A percentile compares a stretch with the other conserved stretches of the same genome.
Conservation (phyloP, 2,888 invertebrate genomes). For the Phytoseiulus persimilis region DNA sequence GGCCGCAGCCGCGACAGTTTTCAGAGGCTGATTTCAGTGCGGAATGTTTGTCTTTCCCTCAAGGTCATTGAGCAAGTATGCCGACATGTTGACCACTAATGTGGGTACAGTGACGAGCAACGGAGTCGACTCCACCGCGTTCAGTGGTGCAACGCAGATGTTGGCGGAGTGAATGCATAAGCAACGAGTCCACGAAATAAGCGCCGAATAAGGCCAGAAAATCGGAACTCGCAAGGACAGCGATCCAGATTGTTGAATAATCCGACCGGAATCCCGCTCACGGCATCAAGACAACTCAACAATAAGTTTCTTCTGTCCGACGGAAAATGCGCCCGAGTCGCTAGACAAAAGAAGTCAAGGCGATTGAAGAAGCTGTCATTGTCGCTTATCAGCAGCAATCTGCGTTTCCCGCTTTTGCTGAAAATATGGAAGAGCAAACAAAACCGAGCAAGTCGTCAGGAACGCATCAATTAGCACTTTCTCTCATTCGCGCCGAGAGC, state of each 20-base stretch:
- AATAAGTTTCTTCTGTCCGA: background rate
- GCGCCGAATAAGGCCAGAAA: background rate
- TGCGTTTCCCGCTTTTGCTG: background rate
- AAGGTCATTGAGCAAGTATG: background rate
- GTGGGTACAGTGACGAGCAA: background rate
- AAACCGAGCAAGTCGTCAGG: background rate
- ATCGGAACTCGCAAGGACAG: background rate
- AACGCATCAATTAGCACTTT: background rate
- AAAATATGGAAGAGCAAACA: background rate
- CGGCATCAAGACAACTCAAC: background rate
- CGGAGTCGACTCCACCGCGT: background rate
- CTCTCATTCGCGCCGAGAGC: background rate
- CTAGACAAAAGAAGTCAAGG: background rate
- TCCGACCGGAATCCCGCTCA: background rate
- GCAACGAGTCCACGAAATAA: background rate
- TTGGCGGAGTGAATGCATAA: background rate
- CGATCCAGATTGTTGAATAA: background rate
- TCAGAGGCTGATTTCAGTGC: background rate
- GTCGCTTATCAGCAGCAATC: background rate
- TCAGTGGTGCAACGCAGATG: background rate
- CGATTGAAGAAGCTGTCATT: background rate
- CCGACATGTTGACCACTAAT: background rate
- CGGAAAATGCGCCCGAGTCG: background rate
- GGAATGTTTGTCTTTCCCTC: background rate
- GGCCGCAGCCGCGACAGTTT: background rate